Base-by-base conservation (phyloP, 2,113 vertebrate genomes). In the Gorsachius goisagi region DNA sequence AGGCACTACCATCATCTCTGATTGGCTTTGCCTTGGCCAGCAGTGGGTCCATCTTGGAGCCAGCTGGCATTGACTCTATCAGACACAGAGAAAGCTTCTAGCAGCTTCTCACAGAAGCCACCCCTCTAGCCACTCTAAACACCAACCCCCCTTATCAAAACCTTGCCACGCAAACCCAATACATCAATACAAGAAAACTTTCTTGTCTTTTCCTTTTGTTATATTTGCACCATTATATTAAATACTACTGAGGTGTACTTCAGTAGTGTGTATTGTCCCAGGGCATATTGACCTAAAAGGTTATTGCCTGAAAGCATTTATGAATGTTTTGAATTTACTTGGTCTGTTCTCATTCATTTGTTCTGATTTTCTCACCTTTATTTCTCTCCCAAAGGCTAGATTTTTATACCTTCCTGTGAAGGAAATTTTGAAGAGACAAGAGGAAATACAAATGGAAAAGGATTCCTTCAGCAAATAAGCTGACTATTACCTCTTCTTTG, bases 191-290 rank as follows among this genome's bases (percentile, higher is more conserved):
- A 96, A 90, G 47, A 95, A 92, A 95, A 24, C 6, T 47, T 93
- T 50, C n/a, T 21, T 50, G 12, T 47, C 37, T 76, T 97, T 97
- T 93, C 69, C 62, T 49, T 83, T 89, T 97, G 66, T 81, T 95
- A 39, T 45, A 87, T 67, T 24, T 53, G 55, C 27, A 68, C 27
- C 67, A 41, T 93, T 95, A 80, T 52, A 27, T 67, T 84, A 80
- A 95, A 89, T 41, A 79, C 28, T 76, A 41, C 68, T 67, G 41
- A 68, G 39, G 15, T 85, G 24, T 52, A 82, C 67, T 91, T 94
- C 39, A 71, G 26, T 23, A 28, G 6, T 17, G 16, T 41, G 18
- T 10, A 27, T 6, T 64, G 18, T 53, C 12, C 22, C 58, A 69
- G 17, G 12, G 9, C 6, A 47, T n/a, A n/a, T 21, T 80, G 50